Evolutionary conservation across 1,140 invertebrate species (phyloP), one percentile per base, ranked within the genome.

Genomic region (Neomicropteryx cornuta): DNA sequence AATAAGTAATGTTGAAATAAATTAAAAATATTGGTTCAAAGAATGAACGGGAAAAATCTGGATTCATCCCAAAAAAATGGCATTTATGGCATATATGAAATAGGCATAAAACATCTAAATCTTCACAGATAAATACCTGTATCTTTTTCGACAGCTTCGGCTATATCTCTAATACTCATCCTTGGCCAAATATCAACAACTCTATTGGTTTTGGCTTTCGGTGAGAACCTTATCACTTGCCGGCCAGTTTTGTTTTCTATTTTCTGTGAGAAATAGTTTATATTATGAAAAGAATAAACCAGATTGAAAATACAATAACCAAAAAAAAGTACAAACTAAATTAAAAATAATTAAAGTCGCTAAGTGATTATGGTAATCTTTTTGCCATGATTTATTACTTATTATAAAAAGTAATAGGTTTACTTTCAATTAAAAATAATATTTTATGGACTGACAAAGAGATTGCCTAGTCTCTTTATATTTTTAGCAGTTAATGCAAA

Each of bases 151-250:
- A 80, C 40, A 1, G 72, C 63, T 34, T 71, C 50, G 17, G 83
- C 76, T 43, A 93, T 59, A 52, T 92, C 78, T 30, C 52, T 41
- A 1, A 90, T 73, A 8, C 79, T 87, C 71, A 91, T 90, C 48
- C 80, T 73, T 33, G 69, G 66, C 87, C 87, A 91, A 39, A 89
- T 62, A 36, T 76, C 70, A 4, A 83, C 56, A 11, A 77, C 54
- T 45, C 14, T 30, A 20, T 59, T 53, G 10, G 53, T 44, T n/a
- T 55, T 51, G 8, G 49, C 54, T 50, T 68, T 66, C 4, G 58
- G 57, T 22, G 61, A 51, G 50, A 59, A 66, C 47, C 56, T 54
- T 18, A 67, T 59, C 3, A 60, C 49, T 39, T 49, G 45, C 36
- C 56, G 55, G 1, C 58, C 60, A 34, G n/a, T n/a, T n/a, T 46